Conservation (phyloP, 2,113 vertebrate species). For the Syrmaticus mikado region DNA sequence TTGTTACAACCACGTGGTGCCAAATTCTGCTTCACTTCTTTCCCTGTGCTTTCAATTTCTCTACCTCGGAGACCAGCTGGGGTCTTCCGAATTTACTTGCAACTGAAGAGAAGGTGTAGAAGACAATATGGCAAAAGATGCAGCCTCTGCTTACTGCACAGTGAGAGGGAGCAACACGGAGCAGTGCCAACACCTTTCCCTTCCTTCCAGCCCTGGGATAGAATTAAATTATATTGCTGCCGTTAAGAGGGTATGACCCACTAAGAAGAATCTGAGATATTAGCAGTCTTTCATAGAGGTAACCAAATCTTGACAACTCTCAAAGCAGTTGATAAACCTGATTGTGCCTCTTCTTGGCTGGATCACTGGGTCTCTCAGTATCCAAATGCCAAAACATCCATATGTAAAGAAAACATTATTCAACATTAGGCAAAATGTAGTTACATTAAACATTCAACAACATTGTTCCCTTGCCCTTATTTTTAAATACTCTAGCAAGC, state of each 20-base stretch:
- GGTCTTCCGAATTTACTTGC: background rate
- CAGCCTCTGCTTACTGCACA: background rate
- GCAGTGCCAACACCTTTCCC: background rate
- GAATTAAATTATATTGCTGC: too few species aligned
- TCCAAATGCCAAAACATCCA: background rate
- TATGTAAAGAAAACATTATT: background rate
- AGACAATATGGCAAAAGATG: background rate
- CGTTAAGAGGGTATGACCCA: background rate
- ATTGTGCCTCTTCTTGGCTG: background rate
- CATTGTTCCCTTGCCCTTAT: background rate
- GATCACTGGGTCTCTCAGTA: background rate
- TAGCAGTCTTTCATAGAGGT: background rate
- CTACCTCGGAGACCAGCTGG: fast-evolving
- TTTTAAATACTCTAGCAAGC: background rate
- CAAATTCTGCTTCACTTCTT: background rate
- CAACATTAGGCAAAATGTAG: background rate
- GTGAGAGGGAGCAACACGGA: fast-evolving
- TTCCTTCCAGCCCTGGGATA: background rate
- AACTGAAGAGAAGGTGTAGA: background rate
- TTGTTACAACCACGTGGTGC: background rate
- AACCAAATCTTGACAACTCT: background rate
- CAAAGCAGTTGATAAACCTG: background rate
- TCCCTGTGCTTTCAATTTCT: background rate
- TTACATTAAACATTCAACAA: background rate
- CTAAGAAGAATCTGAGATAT: background rate